Percentiles rank a stretch among this genome's conserved stretches.
Conservation (phyloP, 2,888 invertebrate species). For the Archips xylosteana region DNA sequence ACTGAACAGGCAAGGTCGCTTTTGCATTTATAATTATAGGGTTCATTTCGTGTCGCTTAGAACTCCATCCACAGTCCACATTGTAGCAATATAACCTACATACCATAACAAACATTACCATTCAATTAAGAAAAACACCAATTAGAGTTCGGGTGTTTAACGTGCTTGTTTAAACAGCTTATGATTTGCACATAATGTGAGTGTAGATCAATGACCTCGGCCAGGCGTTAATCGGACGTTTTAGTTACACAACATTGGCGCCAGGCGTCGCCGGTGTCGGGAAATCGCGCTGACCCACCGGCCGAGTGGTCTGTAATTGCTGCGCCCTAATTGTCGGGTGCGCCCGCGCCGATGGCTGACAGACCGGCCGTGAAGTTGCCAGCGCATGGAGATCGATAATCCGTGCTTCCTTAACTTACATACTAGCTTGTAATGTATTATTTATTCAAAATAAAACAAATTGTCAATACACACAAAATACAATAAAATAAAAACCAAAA, state of each 20-base stretch:
- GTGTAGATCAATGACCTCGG: constrained; percentile 79
- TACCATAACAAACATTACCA: constrained; percentile 27
- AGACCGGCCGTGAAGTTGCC: constrained; percentile 48
- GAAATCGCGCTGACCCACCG: constrained; percentile 82
- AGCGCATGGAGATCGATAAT: background rate
- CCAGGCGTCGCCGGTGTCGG: constrained; percentile 75
- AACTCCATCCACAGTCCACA: constrained; percentile 14
- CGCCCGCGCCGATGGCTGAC: constrained; percentile 64
- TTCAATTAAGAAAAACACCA: constrained; percentile 37
- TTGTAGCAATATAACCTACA: constrained; percentile 26
- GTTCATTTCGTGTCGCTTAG: constrained; percentile 1
- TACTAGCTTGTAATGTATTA: background rate
- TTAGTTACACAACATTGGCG: constrained; percentile 82
- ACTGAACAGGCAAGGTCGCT: too few relatives aligned
- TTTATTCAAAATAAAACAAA: too few relatives aligned
- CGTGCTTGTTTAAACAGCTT: constrained; percentile 50
- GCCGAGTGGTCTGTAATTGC: constrained; percentile 78
- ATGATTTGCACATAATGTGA: constrained; percentile 54
- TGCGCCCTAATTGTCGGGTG: constrained; percentile 75
- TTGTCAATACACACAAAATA: too few relatives aligned
- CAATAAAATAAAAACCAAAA: too few relatives aligned
- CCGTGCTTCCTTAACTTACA: background rate
- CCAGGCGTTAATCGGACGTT: constrained; percentile 71
- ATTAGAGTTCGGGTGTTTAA: constrained; percentile 34
- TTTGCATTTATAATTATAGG: background rate